Base-by-base conservation (phyloP, 1,140 invertebrate genomes). In the Habropoda laboriosa region DNA sequence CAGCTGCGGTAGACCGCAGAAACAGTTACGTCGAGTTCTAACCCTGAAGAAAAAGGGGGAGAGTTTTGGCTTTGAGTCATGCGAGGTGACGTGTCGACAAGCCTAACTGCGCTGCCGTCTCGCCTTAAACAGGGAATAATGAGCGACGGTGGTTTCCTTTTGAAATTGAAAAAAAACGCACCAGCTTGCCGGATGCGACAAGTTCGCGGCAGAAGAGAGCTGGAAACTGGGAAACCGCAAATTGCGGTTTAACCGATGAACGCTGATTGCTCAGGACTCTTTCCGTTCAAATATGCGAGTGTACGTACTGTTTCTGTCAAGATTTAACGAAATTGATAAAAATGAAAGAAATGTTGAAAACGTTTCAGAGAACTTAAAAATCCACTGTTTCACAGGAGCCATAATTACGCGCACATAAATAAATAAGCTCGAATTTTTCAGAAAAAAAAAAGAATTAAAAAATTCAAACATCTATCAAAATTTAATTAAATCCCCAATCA, bases 81-180 rank as follows among this genome's bases (percentile, higher is more conserved):
- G 90, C 90, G 81, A 92, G 86, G 79, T 92, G 90, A 92, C 91
- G 90, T 91, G 92, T 88, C 90, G 88, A 92, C 91, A 88, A 85
- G 81, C 79, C 76, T 80, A 80, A 84, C 84, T 64, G 67, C 53
- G 71, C 55, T 57, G 70, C 51, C 81, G 82, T 64, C 71, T 66
- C 74, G 74, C 70, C 64, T 86, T 58, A 67, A 66, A 60, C 24
- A 64, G 68, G 66, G 68, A 76, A 80, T 76, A 83, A 81, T 61
- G 45, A 72, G 45, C 27, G 70, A 27, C 47, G 24, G 70, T 68
- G 68, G 67, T 67, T 58, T 77, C 38, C 79, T 85, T 71, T 83
- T 32, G 42, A n/a, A 74, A 75, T 42, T 30, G 27, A 35, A 58
- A 79, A 66, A 67, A n/a, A 67, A 53, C 16, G 42, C 35, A 76